Percentiles rank a stretch among this genome's conserved stretches.
Evolutionary conservation across 2,888 invertebrate species (phyloP).

Genomic region (Vannuccia rotundouncinata): DNA sequence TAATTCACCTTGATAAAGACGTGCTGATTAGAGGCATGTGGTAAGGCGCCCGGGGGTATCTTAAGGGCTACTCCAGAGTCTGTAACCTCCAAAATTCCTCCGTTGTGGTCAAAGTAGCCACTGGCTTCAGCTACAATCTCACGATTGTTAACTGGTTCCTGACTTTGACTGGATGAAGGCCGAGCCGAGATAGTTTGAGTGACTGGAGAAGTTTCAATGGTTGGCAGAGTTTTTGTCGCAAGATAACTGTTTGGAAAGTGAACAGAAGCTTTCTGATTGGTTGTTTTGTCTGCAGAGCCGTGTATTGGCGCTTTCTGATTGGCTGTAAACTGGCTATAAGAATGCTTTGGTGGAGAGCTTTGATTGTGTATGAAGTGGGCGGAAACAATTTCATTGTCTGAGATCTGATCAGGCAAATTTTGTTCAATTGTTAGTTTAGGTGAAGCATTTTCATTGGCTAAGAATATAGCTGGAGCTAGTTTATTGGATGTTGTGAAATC

Average conservation of each 20-base stretch:
- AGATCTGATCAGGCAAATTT: background rate
- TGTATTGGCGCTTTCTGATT: slow-evolving; percentile 10
- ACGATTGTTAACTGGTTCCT: background rate
- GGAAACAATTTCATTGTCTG: background rate
- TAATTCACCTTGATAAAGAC: slow-evolving; percentile 10
- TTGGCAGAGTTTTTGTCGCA: background rate
- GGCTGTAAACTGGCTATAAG: background rate
- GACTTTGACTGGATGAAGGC: background rate
- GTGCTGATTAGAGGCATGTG: background rate
- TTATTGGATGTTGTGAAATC: background rate
- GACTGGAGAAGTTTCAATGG: background rate
- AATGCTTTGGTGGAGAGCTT: background rate
- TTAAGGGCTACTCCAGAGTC: slow-evolving; percentile 10
- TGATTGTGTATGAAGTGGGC: background rate
- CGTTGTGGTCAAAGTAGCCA: background rate
- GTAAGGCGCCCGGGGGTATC: slow-evolving; percentile 32
- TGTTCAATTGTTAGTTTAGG: background rate
- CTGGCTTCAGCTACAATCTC: background rate
- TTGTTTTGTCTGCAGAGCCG: background rate
- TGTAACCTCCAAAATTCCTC: background rate
- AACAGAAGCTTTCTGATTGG: slow-evolving; percentile 12
- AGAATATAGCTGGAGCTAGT: background rate
- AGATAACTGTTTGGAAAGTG: background rate
- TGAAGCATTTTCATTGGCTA: background rate
- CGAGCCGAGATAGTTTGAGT: background rate